Evolutionary conservation across 2,888 invertebrate species (phyloP).

Genomic region (Lochmaea crataegi): DNA sequence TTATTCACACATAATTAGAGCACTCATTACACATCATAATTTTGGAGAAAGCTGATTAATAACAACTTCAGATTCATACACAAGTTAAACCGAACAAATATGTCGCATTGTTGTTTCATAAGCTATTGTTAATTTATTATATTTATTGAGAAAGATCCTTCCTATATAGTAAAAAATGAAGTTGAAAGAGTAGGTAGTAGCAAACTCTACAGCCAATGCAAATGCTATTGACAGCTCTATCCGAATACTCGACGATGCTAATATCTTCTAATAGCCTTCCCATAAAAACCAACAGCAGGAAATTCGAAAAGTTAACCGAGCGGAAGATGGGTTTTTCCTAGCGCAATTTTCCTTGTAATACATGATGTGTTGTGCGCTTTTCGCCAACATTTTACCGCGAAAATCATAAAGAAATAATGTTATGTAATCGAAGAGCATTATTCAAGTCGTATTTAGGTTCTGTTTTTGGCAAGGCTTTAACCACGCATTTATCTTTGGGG

Average conservation of each 20-base stretch:
- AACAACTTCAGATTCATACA: too few species aligned
- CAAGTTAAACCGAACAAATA: too few species aligned
- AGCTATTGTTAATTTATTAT: background rate
- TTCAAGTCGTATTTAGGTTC: constrained; percentile 38
- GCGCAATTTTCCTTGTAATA: constrained; percentile 61
- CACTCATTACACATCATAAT: too few species aligned
- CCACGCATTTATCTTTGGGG: constrained; percentile 39
- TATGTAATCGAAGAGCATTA: constrained; percentile 42
- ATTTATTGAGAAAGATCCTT: background rate
- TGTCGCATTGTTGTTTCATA: too few species aligned
- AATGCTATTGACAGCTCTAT: constrained; percentile 52
- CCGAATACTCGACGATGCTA: constrained; percentile 50
- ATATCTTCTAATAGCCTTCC: constrained; percentile 58
- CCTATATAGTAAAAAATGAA: constrained; percentile 7
- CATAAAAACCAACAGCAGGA: constrained; percentile 59
- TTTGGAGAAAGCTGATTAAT: too few species aligned
- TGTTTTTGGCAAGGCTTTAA: constrained; percentile 41
- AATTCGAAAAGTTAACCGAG: constrained; percentile 59
- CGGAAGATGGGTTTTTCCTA: constrained; percentile 57
- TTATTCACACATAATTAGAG: too few species aligned
- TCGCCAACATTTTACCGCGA: constrained; percentile 34
- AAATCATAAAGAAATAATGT: constrained; percentile 43
- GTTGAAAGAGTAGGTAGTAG: constrained; percentile 27
- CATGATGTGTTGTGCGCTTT: constrained; percentile 52
- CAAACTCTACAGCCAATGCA: constrained; percentile 41